Conservation (phyloP, 64 coral and sea anemone genomes). For the Acropora yongei region DNA sequence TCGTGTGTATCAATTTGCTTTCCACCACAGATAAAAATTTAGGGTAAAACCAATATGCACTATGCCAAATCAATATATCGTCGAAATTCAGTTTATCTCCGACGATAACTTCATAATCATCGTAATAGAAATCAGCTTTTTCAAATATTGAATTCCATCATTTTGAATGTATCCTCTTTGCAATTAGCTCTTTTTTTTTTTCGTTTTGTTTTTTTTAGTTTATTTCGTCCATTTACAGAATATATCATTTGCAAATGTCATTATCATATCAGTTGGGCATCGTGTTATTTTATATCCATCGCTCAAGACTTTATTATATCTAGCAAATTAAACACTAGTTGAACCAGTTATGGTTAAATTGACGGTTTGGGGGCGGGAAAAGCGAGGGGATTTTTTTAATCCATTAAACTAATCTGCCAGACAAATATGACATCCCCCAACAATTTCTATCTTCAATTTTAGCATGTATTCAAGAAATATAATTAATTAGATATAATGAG, state of each 20-base stretch:
- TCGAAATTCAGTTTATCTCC: no score
- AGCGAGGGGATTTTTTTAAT: neutral
- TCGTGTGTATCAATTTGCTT: neutral
- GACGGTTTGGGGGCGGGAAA: conserved; percentile 16
- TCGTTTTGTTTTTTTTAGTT: neutral
- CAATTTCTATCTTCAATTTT: neutral
- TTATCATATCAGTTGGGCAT: neutral
- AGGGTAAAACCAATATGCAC: no score
- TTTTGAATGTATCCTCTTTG: no score
- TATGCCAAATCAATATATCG: no score
- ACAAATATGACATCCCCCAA: neutral
- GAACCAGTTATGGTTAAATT: neutral
- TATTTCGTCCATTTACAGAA: neutral
- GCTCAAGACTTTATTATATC: neutral
- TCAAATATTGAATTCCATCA: no score
- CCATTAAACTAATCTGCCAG: neutral
- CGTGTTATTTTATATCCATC: neutral
- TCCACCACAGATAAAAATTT: neutral
- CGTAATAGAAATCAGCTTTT: no score
- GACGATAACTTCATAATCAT: no score
- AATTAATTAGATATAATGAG: conserved; percentile 44
- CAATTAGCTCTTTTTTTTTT: no score
- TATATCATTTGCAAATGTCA: neutral
- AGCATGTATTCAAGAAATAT: neutral
- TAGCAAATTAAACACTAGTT: neutral